Evolutionary conservation across 2,888 invertebrate species (phyloP), one percentile per base, ranked within the genome.

Genomic region (Hyposoter dolosus): DNA sequence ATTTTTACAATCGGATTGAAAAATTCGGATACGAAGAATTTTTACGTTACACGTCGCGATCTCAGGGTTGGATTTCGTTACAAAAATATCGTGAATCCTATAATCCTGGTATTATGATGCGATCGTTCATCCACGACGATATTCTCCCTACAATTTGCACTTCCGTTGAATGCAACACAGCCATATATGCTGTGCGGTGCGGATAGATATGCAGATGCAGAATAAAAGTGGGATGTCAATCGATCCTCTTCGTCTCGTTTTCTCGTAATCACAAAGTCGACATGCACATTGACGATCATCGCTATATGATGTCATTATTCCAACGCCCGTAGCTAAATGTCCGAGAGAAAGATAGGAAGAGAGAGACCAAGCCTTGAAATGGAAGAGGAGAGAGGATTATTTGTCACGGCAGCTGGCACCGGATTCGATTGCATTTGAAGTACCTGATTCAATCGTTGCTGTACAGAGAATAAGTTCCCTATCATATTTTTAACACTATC

Each of bases 391-490:
- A 66, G 35, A 78, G 65, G 82, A 78, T 79, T 82, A 84, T 88
- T 88, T 81, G 82, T 85, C 82, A 71, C 86, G 87, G 81, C 86
- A 88, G 81, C 76, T 84, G 83, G 85, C 81, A 81, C 80, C 84
- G 88, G 87, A 90, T 90, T 90, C 90, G 87, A 91, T 91, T 90
- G 90, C 90, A 90, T 92, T 90, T 89, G 90, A 92, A 92, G 90
- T 89, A 87, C 88, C 90, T 89, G 89, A 91, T 92, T 91, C 88
- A 87, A 88, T 89, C 75, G 72, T 17, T 56, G n/a, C 47, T 74
- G 56, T 63, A 40, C 10, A 56, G 81, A 78, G 43, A 82, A n/a
- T n/a, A n/a, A 82, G n/a, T 15, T 68, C 3, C 17, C 63, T 7
- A 19, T 50, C 3, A 5, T 10, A 35, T 53, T 53, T 74, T 23